These are phyloP conservation scores for Otus sunia DNA, from an alignment of 2,113 vertebrate genomes.

Conservation along the genomic window DNA sequence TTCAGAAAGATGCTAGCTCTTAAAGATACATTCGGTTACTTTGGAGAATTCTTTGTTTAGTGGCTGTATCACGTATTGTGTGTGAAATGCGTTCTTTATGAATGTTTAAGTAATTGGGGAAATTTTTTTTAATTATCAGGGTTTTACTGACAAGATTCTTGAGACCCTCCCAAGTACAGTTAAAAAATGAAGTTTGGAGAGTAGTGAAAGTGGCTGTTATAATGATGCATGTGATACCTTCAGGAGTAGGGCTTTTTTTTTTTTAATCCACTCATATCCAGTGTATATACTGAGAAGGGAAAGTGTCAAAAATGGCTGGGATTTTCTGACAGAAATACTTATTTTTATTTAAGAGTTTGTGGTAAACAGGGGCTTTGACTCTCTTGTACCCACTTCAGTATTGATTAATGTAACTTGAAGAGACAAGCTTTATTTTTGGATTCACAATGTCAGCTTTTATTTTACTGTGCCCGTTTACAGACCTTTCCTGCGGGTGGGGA, in stretches of 20 bases:
- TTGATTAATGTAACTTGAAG: neutral
- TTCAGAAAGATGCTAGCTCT: too few relatives aligned
- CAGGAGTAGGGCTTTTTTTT: neutral
- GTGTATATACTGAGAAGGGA: neutral
- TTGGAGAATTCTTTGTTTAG: neutral
- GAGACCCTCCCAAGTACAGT: neutral
- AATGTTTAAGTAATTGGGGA: neutral
- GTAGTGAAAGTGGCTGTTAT: neutral
- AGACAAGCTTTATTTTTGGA: neutral
- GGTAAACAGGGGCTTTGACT: neutral
- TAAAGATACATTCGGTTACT: too few relatives aligned
- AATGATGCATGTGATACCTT: neutral
- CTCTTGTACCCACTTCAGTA: neutral
- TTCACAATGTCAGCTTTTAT: neutral
- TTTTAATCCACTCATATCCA: neutral
- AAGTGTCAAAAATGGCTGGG: neutral
- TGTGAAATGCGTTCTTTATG: neutral
- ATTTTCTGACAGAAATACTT: neutral
- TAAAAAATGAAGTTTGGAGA: neutral
- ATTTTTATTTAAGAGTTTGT: neutral
- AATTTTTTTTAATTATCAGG: neutral
- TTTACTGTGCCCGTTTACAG: neutral
- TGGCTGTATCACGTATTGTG: fast-evolving
- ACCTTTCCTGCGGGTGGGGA: neutral
- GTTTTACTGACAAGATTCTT: neutral